phyloP scores from a whole-genome alignment of 2,113 vertebrate species.

The Atlantisia rogersi region DNA sequence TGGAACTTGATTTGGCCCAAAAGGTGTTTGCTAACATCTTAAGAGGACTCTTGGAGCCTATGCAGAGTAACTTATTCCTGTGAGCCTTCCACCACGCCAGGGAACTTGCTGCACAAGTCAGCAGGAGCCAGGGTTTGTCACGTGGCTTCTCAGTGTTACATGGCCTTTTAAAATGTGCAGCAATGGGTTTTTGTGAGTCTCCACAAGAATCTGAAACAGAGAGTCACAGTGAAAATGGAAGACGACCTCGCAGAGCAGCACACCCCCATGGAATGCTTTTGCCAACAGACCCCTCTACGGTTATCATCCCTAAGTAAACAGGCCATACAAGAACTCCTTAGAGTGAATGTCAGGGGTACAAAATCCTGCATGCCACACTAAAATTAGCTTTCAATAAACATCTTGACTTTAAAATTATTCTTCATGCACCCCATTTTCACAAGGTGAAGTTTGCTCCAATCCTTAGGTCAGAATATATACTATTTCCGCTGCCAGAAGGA shows the following conservation, averaged over 20 bases:
- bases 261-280: fast-evolving
- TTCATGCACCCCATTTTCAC: not conserved
- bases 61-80: not conserved
- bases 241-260: fast-evolving
- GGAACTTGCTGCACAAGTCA: not conserved
- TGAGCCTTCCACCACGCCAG: fast-evolving
- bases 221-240: not conserved
- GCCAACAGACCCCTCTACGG: not conserved
- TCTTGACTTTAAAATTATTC: not conserved
- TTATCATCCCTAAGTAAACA: not conserved
- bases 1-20: not conserved
- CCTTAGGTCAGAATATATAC: not conserved
- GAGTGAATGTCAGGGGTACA: not conserved
- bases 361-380: not conserved
- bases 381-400: not conserved
- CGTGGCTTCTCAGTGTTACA: not conserved
- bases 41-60: not conserved
- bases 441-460: not conserved
- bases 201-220: not conserved
- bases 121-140: not conserved
- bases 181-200: not conserved
- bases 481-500: not conserved
- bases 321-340: not conserved
- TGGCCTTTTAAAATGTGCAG: not conserved
- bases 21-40: not conserved